Evolutionary conservation across 2,888 invertebrate species (phyloP).

Genomic region (Elegia similella): DNA sequence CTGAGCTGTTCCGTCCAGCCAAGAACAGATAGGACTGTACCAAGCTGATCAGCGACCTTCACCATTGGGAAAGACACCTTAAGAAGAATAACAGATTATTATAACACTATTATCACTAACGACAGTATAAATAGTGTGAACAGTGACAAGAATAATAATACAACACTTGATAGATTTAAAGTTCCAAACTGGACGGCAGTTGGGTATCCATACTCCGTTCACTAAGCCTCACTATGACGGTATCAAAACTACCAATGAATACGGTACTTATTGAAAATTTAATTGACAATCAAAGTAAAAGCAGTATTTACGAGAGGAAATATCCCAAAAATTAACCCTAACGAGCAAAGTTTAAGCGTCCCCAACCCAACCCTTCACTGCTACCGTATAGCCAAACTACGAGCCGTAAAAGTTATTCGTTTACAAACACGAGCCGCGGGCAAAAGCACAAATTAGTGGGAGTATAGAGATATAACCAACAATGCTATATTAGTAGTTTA

Average conservation of each 20-base stretch:
- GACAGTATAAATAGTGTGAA: too few relatives aligned
- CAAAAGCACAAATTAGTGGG: slow-evolving; percentile 36
- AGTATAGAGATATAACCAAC: slow-evolving; percentile 26
- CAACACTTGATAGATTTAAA: too few relatives aligned
- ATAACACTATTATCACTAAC: too few relatives aligned
- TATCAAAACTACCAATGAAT: background rate
- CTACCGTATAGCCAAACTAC: slow-evolving; percentile 20
- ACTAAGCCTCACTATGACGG: too few relatives aligned
- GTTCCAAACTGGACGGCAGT: too few relatives aligned
- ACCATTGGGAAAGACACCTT: too few relatives aligned
- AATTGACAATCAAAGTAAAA: slow-evolving; percentile 8
- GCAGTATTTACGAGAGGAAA: slow-evolving; percentile 26
- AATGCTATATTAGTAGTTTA: background rate
- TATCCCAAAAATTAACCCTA: slow-evolving; percentile 33
- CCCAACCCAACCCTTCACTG: slow-evolving; percentile 25
- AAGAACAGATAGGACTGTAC: too few relatives aligned
- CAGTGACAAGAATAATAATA: too few relatives aligned
- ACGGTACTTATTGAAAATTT: background rate
- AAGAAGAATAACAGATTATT: too few relatives aligned
- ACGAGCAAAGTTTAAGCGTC: slow-evolving; percentile 38
- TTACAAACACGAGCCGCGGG: slow-evolving; percentile 26
- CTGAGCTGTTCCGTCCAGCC: too few relatives aligned
- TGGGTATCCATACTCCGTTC: too few relatives aligned
- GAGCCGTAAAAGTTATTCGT: slow-evolving; percentile 32
- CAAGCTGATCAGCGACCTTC: too few relatives aligned